phyloP scores from a whole-genome alignment of 2,113 vertebrate species.

The Polypterus senegalus region DNA sequence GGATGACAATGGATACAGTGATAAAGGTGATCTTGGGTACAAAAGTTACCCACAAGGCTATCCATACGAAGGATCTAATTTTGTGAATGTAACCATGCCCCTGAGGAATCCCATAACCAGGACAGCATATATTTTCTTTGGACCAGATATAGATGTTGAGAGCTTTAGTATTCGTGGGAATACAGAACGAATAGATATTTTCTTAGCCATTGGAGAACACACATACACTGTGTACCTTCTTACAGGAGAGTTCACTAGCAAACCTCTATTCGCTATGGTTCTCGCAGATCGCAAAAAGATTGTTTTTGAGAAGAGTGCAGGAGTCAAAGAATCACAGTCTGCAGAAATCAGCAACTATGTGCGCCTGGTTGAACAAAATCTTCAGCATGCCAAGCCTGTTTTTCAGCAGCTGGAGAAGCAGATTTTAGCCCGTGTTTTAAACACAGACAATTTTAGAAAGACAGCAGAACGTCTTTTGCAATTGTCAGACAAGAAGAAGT shows the following conservation, averaged over 20 bases:
- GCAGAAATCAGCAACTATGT: constrained; percentile 70
- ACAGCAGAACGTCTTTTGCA: constrained; percentile 76
- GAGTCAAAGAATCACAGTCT: constrained; percentile 31
- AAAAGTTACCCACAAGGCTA: constrained; percentile 78
- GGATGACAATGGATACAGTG: constrained; percentile 81
- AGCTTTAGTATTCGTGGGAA: constrained; percentile 78
- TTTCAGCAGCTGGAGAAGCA: constrained; percentile 89
- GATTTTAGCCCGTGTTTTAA: constrained; percentile 73
- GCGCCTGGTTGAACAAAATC: constrained; percentile 67
- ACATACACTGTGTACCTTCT: constrained; percentile 72
- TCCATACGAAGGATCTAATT: constrained; percentile 87
- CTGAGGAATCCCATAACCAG: constrained; percentile 68
- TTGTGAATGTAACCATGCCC: constrained; percentile 80
- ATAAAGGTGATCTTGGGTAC: constrained; percentile 63
- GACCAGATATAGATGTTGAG: constrained; percentile 71
- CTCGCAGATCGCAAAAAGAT: constrained; percentile 69
- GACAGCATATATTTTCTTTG: constrained; percentile 80
- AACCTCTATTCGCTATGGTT: constrained; percentile 71
- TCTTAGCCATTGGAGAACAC: constrained; percentile 65
- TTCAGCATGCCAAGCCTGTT: constrained; percentile 81
- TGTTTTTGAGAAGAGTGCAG: constrained; percentile 62
- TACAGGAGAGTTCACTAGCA: constrained; percentile 54
- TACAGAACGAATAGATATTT: constrained; percentile 67
- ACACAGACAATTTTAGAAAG: constrained; percentile 72
- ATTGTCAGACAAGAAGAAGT: constrained; percentile 81